Evolutionary conservation across 2,888 invertebrate species (phyloP).

Genomic region (Rhaphigaster nebulosa): DNA sequence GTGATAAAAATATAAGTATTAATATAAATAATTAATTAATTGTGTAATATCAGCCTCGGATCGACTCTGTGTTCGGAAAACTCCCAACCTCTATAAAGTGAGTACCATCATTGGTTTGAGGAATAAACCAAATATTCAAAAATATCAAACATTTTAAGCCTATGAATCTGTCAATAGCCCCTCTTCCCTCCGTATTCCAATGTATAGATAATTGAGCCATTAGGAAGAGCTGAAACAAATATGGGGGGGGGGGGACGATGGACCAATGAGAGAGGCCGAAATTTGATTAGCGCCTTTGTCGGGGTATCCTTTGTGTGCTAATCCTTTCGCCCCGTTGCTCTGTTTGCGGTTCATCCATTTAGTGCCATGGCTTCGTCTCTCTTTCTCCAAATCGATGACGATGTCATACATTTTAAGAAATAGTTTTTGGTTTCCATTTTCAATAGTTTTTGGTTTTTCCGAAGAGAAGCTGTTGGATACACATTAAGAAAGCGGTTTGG

Average conservation of each 20-base stretch:
- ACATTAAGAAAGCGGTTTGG: no score
- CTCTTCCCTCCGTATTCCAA: not conserved
- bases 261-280: not conserved
- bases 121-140: not conserved
- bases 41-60: no score
- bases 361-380: not conserved
- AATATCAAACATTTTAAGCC: not conserved
- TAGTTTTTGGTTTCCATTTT: not conserved
- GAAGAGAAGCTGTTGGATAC: no score
- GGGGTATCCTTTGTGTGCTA: not conserved
- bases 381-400: not conserved
- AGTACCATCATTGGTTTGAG: no score
- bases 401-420: not conserved
- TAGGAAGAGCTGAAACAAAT: not conserved
- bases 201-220: not conserved
- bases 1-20: no score
- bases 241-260: not conserved
- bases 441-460: no score
- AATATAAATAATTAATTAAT: no score
- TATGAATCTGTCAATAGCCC: not conserved
- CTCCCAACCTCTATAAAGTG: no score
- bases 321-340: not conserved
- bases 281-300: constrained; percentile 31
- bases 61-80: no score
- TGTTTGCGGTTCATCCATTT: not conserved